Base-by-base conservation (phyloP, 2,797 vertebrate species). In the Micropoecilia bifurca region DNA sequence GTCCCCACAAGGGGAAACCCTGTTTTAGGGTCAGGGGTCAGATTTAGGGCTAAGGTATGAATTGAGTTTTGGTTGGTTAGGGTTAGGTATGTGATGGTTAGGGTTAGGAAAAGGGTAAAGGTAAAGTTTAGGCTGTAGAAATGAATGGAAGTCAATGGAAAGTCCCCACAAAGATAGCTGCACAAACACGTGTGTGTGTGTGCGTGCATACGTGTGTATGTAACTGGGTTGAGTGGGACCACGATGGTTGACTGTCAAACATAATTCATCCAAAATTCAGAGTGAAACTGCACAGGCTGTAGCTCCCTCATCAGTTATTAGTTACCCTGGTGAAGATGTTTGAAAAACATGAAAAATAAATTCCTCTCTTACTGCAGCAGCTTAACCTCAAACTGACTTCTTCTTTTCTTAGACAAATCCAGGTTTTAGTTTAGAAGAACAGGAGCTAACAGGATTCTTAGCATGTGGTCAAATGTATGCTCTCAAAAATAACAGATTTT, bases 181-280 rank as follows among this genome's bases (percentile, higher is more conserved):
- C 33, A 33, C 33, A 33, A 33, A 33, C 33, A 33, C 3, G 33
- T 33, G 33, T 33, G 33, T 33, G 33, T 33, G 33, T 3, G 33
- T 33, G 33, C 3, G 33, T 33, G 33, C 33, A 3, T 1, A 20
- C 8, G 50, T n/a, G 53, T 55, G 53, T 55, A 22, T n/a, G 91
- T 94, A 93, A 88, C 59, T 73, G 84, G 84, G 82, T 85, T 90
- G 91, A 91, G 88, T 71, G 72, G 76, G 83, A 82, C 75, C 87
- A 88, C 83, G 80, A 92, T 83, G 73, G 90, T 89, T 74, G 89
- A 93, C 90, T 91, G 91, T 92, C 94, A 93, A 55, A 88, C 83
- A 92, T 95, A 91, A 91, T 81, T 94, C 92, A 94, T 75, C 79
- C 72, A 82, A 80, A 89, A 86, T 83, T 80, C 50, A 79, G 75